These are phyloP conservation scores for Dioctria rufipes DNA, from an alignment of 2,888 invertebrate species.

Conservation along the genomic window DNA sequence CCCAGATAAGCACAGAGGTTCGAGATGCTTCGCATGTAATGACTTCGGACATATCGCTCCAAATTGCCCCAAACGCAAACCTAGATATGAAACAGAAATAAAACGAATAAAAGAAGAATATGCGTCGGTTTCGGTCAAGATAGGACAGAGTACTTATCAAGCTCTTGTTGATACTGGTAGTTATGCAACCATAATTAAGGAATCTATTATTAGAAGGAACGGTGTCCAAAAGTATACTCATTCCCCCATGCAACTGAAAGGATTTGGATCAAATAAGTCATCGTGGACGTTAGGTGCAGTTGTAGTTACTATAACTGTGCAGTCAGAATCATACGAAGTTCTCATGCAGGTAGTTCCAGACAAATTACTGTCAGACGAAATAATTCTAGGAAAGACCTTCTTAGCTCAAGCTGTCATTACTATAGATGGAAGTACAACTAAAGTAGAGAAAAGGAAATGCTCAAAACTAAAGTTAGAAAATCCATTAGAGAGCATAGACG, in stretches of 20 bases:
- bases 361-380: not conserved
- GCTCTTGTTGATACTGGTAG: not conserved
- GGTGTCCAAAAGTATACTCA: not conserved
- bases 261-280: not conserved
- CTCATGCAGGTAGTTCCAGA: not conserved
- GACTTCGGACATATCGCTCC: not conserved
- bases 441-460: not conserved
- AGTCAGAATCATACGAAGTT: not conserved
- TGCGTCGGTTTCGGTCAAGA: not conserved
- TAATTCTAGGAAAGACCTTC: not conserved
- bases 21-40: too few relatives aligned
- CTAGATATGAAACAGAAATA: not conserved
- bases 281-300: not conserved
- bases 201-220: not conserved
- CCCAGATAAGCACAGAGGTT: constrained; percentile 50
- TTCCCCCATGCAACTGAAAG: not conserved
- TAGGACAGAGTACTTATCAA: not conserved
- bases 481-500: not conserved
- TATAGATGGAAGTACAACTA: not conserved
- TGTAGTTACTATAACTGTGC: not conserved
- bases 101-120: not conserved
- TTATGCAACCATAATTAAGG: not conserved
- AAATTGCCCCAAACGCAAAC: not conserved
- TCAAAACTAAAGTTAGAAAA: not conserved
- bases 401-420: not conserved